Evolutionary conservation across 2,797 vertebrate genomes (phyloP).

Genomic region (Halcyon smyrnensis): DNA sequence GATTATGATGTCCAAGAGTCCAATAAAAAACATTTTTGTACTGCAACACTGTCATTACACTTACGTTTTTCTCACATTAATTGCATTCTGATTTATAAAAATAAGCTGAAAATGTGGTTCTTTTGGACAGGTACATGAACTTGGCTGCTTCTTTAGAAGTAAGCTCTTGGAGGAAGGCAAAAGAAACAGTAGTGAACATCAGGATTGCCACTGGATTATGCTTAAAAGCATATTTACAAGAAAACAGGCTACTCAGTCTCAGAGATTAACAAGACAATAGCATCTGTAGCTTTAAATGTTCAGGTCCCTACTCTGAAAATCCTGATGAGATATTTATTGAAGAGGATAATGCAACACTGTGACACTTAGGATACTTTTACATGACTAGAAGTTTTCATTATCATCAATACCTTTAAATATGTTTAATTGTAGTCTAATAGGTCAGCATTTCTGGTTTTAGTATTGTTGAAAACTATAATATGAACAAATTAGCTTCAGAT

Average conservation of each 20-base stretch:
- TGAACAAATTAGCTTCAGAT: slow-evolving; percentile 16
- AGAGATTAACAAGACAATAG: not conserved
- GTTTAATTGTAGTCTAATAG: not conserved
- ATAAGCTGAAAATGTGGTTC: not conserved
- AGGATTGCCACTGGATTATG: not conserved
- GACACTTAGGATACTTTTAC: not conserved
- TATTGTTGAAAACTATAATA: not conserved
- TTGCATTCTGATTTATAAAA: not conserved
- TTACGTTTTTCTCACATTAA: not conserved
- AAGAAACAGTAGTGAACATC: not conserved
- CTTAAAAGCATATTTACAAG: not conserved
- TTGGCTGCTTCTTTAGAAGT: not conserved
- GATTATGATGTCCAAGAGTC: not conserved
- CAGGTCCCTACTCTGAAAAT: not conserved
- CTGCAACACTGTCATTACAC: not conserved
- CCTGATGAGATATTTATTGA: not conserved
- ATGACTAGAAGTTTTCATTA: not conserved
- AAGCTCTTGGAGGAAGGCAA: not conserved
- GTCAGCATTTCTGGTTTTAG: not conserved
- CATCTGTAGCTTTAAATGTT: not conserved
- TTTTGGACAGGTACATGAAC: not conserved
- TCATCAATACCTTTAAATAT: not conserved
- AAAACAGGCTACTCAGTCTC: not conserved
- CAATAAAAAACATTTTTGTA: not conserved
- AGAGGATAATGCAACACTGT: not conserved